Conservation (phyloP, 2,797 vertebrate species). For the Austrolebias charrua region DNA sequence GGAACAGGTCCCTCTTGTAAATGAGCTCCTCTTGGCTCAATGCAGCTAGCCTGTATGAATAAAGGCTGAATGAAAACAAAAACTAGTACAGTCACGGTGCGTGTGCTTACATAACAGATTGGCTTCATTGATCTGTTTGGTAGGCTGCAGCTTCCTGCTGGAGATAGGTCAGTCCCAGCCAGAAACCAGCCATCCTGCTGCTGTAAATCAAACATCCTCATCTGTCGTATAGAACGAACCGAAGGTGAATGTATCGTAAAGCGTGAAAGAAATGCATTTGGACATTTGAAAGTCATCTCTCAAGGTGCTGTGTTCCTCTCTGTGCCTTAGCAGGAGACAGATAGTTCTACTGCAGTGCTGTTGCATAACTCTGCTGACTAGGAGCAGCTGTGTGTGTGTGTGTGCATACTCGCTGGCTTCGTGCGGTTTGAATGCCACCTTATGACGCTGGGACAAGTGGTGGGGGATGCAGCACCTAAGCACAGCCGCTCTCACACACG, state of each 20-base stretch:
- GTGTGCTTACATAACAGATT: conserved; percentile 32
- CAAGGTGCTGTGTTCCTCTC: conserved; percentile 3
- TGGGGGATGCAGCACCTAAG: background rate
- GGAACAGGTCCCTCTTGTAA: too few relatives aligned
- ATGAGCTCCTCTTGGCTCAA: too few relatives aligned
- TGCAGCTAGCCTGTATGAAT: too few relatives aligned
- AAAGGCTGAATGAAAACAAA: too few relatives aligned
- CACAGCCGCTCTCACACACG: background rate
- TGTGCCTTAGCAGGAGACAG: conserved; percentile 41
- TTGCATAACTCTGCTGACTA: conserved; percentile 75
- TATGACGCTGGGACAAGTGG: conserved; percentile 20
- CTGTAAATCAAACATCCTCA: conserved; percentile 15
- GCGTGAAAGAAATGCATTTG: background rate
- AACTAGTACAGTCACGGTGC: background rate
- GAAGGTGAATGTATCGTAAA: background rate
- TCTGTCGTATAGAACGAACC: background rate
- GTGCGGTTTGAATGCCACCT: conserved; percentile 65
- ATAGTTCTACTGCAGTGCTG: conserved; percentile 72
- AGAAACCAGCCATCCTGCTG: conserved; percentile 32
- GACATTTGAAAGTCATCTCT: conserved; percentile 8
- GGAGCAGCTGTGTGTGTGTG: conserved; percentile 45
- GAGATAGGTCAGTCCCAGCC: conserved; percentile 37
- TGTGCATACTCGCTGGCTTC: conserved; percentile 27
- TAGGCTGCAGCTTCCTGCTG: conserved; percentile 29
- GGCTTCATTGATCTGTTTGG: conserved; percentile 48